These are phyloP conservation scores for Apaloderma vittatum DNA, from an alignment of 2,113 vertebrate species.

Conservation along the genomic window DNA sequence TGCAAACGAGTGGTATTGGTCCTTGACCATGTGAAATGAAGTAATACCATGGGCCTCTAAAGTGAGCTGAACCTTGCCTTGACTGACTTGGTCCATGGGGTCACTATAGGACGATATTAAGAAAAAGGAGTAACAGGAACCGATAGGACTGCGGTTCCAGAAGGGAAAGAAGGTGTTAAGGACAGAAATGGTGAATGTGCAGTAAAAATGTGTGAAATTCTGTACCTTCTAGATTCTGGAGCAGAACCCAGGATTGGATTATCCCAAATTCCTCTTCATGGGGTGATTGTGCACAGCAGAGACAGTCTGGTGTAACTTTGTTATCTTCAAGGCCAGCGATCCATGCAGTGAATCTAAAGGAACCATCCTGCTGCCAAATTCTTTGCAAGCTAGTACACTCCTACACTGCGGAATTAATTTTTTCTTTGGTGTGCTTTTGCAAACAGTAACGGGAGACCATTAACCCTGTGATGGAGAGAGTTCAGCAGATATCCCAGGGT, in stretches of 20 bases:
- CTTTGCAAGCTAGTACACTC: not conserved
- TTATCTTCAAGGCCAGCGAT: not conserved
- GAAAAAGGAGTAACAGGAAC: not conserved
- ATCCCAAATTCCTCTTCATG: not conserved
- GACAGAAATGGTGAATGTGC: accelerated
- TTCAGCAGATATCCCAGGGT: not conserved
- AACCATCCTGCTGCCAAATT: not conserved
- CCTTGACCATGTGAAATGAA: not conserved
- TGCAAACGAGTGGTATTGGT: not conserved
- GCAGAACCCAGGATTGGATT: not conserved
- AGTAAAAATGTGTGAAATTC: not conserved
- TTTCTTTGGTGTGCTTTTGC: not conserved
- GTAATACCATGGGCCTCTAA: not conserved
- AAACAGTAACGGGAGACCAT: not conserved
- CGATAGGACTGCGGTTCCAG: not conserved
- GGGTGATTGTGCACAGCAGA: not conserved
- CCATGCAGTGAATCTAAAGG: not conserved
- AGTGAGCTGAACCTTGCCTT: not conserved
- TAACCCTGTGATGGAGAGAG: not conserved
- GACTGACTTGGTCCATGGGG: not conserved
- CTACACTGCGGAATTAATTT: not conserved
- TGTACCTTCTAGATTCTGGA: not conserved
- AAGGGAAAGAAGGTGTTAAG: not conserved
- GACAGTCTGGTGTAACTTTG: not conserved
- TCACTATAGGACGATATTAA: not conserved